Percentiles rank a stretch among this genome's conserved stretches.
Conservation (phyloP, 2,113 vertebrate genomes). For the Nannospalax galili region DNA sequence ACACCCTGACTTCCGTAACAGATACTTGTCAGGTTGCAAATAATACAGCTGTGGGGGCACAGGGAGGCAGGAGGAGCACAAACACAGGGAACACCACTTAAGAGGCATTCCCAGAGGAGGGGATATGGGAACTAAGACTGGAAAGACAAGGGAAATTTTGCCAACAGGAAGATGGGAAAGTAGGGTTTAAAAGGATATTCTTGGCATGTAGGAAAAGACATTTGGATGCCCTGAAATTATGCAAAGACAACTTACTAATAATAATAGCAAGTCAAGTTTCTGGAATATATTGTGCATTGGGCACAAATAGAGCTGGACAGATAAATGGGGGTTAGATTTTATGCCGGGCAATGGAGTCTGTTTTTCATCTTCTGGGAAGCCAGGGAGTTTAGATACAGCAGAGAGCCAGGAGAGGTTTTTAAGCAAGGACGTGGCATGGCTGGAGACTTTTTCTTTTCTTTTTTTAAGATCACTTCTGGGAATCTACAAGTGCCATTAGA, state of each 20-base stretch:
- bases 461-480: conserved; percentile 51
- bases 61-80: neutral
- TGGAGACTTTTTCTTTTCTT: neutral
- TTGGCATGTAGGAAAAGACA: neutral
- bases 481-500: neutral
- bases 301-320: conserved; percentile 44
- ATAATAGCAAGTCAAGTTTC: conserved; percentile 20
- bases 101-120: neutral
- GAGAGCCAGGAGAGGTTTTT: neutral
- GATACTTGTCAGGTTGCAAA: neutral
- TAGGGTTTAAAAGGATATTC: neutral
- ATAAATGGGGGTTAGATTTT: conserved; percentile 43
- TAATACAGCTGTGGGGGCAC: no score
- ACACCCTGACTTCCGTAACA: neutral
- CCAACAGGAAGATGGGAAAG: neutral
- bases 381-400: neutral
- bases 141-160: neutral
- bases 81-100: rapidly evolving
- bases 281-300: neutral
- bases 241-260: conserved; percentile 1
- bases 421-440: conserved; percentile 16
- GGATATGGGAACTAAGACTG: neutral
- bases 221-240: neutral
- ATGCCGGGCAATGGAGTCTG: conserved; percentile 44
- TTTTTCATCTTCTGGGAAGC: conserved; percentile 59